A percentile compares a stretch with the other conserved stretches of the same genome.
Evolutionary conservation across 2,888 invertebrate genomes (phyloP).

Genomic region (Pegoplata infirma): DNA sequence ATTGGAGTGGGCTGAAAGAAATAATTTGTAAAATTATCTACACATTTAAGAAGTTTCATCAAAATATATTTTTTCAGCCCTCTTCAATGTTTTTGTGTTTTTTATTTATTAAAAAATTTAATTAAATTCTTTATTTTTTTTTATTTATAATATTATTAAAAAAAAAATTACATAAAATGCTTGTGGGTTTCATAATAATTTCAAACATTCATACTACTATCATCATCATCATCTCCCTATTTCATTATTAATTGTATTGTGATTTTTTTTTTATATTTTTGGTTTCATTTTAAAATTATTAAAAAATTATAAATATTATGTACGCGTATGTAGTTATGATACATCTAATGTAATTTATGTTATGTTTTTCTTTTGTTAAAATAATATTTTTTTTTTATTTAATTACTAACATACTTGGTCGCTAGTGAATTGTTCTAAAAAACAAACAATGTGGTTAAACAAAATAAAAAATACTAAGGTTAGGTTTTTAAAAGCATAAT

Average conservation of each 20-base stretch:
- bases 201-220: constrained; percentile 3
- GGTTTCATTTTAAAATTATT: background rate
- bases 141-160: background rate
- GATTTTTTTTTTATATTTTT: too few species aligned
- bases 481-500: background rate
- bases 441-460: background rate
- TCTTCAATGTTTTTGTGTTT: too few species aligned
- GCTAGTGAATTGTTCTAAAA: background rate
- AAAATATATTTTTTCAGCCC: too few species aligned
- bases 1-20: too few species aligned
- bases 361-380: constrained; percentile 8
- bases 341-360: constrained; percentile 5
- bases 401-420: constrained; percentile 17
- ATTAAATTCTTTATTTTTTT: constrained; percentile 1
- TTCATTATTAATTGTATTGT: background rate
- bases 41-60: too few species aligned
- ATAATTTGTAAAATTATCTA: too few species aligned
- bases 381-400: background rate
- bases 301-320: constrained; percentile 32
- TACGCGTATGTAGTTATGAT: constrained; percentile 64
- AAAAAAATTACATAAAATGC: constrained; percentile 49
- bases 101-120: constrained; percentile 23
- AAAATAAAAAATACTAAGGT: constrained; percentile 27
- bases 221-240: background rate
- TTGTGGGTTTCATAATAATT: constrained; percentile 64